Conservation (phyloP, 2,113 vertebrate genomes). For the Aldabrachelys gigantea region DNA sequence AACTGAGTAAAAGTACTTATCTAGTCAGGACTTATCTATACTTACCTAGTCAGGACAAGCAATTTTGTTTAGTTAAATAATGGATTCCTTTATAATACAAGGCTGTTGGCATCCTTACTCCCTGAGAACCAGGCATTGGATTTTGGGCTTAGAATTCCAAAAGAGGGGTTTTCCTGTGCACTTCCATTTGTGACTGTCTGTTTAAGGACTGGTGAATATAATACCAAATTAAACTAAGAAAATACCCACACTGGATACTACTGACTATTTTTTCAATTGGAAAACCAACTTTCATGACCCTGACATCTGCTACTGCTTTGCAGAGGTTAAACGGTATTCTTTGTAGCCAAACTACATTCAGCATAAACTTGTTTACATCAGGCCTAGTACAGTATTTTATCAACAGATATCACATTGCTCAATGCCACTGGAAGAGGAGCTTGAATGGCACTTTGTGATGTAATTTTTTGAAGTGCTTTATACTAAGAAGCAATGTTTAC, state of each 20-base stretch:
- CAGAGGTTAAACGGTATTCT: not conserved
- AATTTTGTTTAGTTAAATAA: not conserved
- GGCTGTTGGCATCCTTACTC: not conserved
- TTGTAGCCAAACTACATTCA: not conserved
- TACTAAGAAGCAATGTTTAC: not conserved
- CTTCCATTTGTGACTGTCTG: not conserved
- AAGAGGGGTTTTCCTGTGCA: constrained; percentile 42
- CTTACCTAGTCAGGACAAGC: not conserved
- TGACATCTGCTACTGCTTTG: not conserved
- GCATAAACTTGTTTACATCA: not conserved
- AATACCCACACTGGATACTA: not conserved
- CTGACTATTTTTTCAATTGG: not conserved
- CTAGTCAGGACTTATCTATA: not conserved
- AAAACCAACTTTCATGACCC: not conserved
- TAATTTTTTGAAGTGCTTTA: not conserved
- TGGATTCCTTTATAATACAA: not conserved
- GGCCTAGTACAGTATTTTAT: not conserved
- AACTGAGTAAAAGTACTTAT: not conserved
- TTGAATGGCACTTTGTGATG: not conserved
- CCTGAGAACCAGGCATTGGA: not conserved
- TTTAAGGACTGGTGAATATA: not conserved
- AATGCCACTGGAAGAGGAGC: not conserved
- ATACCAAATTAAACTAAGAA: not conserved
- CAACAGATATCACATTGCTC: not conserved
- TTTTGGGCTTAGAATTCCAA: constrained; percentile 1